These are phyloP conservation scores for Lagria hirta DNA, from an alignment of 2,888 invertebrate species.

Conservation along the genomic window DNA sequence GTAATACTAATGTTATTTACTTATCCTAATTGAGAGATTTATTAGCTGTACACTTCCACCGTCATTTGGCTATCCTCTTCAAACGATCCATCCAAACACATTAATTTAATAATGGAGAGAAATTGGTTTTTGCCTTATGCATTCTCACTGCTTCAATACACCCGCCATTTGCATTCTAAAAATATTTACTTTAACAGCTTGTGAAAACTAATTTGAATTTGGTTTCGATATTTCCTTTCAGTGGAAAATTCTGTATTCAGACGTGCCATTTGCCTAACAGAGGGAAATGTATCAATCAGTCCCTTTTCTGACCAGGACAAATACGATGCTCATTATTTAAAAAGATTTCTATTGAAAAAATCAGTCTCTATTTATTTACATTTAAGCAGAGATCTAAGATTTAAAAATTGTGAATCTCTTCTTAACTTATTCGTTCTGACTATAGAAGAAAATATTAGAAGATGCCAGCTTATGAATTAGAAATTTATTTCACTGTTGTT, in stretches of 20 bases:
- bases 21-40: conserved; percentile 12
- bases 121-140: conserved; percentile 6
- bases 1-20: conserved; percentile 16
- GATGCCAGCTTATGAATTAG: too few relatives aligned
- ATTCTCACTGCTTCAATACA: too few relatives aligned
- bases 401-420: too few relatives aligned
- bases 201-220: conserved; percentile 11
- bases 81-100: conserved; percentile 3
- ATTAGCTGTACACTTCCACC: conserved; percentile 3
- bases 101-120: conserved; percentile 6
- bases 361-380: too few relatives aligned
- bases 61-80: not conserved
- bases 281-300: conserved; percentile 10
- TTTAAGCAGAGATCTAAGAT: too few relatives aligned
- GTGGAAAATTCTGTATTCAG: conserved; percentile 10
- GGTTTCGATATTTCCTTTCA: conserved; percentile 4
- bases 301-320: conserved; percentile 6
- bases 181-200: conserved; percentile 6
- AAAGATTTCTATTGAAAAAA: too few relatives aligned
- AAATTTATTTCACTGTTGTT: too few relatives aligned
- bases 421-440: too few relatives aligned
- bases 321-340: conserved; percentile 7
- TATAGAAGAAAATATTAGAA: too few relatives aligned
- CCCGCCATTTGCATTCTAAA: conserved; percentile 6
- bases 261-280: conserved; percentile 9